These are phyloP conservation scores for Cerastoderma edule DNA, from an alignment of 2,888 invertebrate genomes.

Conservation along the genomic window DNA sequence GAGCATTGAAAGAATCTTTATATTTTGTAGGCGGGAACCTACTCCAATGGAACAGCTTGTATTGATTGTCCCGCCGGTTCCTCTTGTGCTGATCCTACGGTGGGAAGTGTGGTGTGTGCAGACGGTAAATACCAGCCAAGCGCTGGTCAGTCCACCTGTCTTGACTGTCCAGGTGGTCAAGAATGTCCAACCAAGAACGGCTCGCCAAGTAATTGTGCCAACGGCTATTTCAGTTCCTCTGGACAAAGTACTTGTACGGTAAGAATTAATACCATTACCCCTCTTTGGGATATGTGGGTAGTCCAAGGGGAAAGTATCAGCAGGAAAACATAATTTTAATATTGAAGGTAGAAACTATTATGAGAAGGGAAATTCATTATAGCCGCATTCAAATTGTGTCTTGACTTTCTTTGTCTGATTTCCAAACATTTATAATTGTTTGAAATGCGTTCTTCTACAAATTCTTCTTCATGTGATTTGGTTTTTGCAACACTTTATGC, in stretches of 20 bases:
- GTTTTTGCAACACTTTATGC: too few relatives aligned
- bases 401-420: too few relatives aligned
- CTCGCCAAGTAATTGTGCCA: constrained; percentile 71
- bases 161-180: constrained; percentile 76
- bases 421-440: not conserved
- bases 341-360: too few relatives aligned
- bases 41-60: constrained; percentile 75
- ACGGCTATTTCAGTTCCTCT: constrained; percentile 75
- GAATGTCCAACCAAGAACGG: constrained; percentile 67
- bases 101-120: constrained; percentile 71
- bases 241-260: constrained; percentile 75
- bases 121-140: constrained; percentile 77
- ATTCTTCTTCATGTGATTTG: too few relatives aligned
- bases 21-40: constrained; percentile 75
- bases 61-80: constrained; percentile 75
- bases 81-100: constrained; percentile 74
- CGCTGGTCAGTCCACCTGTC: constrained; percentile 76
- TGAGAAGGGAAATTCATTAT: too few relatives aligned
- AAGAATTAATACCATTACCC: constrained; percentile 44
- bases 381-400: too few relatives aligned
- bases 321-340: too few relatives aligned
- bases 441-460: not conserved
- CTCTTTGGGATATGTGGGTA: not conserved
- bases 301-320: not conserved
- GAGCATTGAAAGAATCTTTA: too few relatives aligned